Base-by-base conservation (phyloP, 2,113 vertebrate species). In the Monarcha castaneiventris region DNA sequence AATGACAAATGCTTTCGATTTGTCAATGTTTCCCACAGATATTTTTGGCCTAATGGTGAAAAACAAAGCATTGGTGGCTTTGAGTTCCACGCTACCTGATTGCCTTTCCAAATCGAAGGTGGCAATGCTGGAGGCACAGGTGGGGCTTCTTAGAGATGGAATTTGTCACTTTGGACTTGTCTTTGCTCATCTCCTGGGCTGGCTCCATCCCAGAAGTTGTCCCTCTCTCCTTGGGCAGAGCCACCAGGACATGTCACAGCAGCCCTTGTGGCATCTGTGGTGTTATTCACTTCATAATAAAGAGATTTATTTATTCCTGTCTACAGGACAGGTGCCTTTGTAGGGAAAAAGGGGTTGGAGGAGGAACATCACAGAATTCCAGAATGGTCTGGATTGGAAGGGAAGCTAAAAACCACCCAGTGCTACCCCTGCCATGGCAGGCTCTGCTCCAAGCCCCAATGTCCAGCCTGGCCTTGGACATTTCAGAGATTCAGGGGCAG, bases 1-100 rank as follows among this genome's bases (percentile, higher is more conserved):
- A 96, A 92, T 74, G 64, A 96, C 73, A 88, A 93, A 96, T 84
- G 35, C 44, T 86, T 86, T 86, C 33, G 9, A 77, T 90, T 93
- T 95, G 75, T 52, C 74, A 85, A 80, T 37, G 37, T 89, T 71
- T 71, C 73, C 54, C 55, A 52, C 1, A 2, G 75, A 25, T 95
- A 85, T 93, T 95, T 94, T 89, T 92, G 86, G 76, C 26, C 69
- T 88, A 83, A 16, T 55, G 49, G 43, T 86, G 79, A 59, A 90
- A 80, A 93, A 88, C 68, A 94, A 97, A 92, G 71, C 18, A 13
- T 29, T 39, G 2, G 3, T 76, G 27, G 56, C 9, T 69, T 63
- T 71, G 30, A 41, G 37, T 27, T 52, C 32, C 21, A 66, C 71
- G 29, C 17, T 22, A 11, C 5, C 54, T 3, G 3, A 8, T 13